These are phyloP conservation scores for Pachyramphus minor DNA, from an alignment of 2,113 vertebrate genomes.

Conservation along the genomic window DNA sequence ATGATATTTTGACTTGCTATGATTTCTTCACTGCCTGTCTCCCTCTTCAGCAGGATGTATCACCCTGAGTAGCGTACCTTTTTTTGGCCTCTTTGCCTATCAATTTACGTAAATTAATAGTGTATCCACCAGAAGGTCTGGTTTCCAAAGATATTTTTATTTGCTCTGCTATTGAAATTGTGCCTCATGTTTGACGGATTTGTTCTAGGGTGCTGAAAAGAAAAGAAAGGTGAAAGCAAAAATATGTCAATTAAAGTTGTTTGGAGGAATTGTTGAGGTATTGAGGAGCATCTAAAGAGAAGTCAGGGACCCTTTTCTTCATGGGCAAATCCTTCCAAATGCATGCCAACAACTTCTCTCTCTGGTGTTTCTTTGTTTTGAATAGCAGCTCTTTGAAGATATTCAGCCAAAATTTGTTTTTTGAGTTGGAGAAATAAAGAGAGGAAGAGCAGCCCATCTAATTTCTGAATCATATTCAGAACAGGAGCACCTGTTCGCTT, in stretches of 20 bases:
- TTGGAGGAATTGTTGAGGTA: neutral
- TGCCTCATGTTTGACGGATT: neutral
- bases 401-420: neutral
- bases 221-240: neutral
- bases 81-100: neutral
- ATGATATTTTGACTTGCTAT: neutral
- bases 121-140: neutral
- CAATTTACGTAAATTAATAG: neutral
- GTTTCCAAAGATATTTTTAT: neutral
- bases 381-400: neutral
- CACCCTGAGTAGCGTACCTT: neutral
- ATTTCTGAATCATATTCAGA: neutral
- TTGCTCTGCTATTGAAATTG: neutral
- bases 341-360: neutral
- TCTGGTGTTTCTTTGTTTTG: neutral
- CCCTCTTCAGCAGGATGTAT: neutral
- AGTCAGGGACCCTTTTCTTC: neutral
- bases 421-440: neutral
- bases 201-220: neutral
- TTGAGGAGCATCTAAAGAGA: neutral
- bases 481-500: neutral
- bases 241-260: neutral
- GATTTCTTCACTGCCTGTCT: neutral
- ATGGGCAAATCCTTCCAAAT: neutral
- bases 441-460: neutral